Evolutionary conservation across 2,113 vertebrate genomes (phyloP), one percentile per base, ranked within the genome.

Genomic region (Hucho hucho): DNA sequence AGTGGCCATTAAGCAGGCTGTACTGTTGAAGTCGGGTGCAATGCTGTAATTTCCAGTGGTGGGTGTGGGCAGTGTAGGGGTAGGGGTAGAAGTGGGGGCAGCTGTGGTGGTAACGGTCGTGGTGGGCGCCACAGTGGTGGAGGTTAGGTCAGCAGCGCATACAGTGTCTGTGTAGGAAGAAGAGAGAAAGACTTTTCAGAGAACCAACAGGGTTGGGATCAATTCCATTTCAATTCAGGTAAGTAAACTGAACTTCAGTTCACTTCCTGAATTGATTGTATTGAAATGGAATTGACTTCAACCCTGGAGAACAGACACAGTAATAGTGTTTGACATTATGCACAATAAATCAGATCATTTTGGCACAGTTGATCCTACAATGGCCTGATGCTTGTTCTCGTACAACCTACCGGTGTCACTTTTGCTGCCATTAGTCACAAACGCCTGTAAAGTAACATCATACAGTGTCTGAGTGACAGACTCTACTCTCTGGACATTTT

Each of bases 1-100:
- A 59, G 68, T 87, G n/a, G 95, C 96, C 84, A 98, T 80, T 72
- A 98, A 89, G 79, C 97, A 99, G 26, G 4, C 74, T 6, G 89
- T 88, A 59, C 37, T 61, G 73, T 91, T 95, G 9, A 66, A 83
- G 12, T 76, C 84, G 16, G 69, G 53, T 11, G 59, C 83, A 56
- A 98, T 61, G 0, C 18, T 86, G 79, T 98, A 99, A 4, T 89
- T 92, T 70, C 95, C 95, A 1, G 75, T 86, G 63, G 79, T 20
- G 2, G 96, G 94, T 4, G 77, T 65, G 14, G 95, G 92, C 24
- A 90, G 79, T 37, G 85, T 69, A 6, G 74, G 56, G 3, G 87
- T 72, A 0, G 29, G 29, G 32, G 37, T 37, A 9, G 86, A 89
- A 75, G 87, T 78, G 16, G 93, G 53, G 14, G 66, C 7, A 0